Percentiles rank a stretch among this genome's conserved stretches.
These are phyloP conservation scores for Ceratothoa steindachneri DNA, from an alignment of 2,888 invertebrate species.

Conservation along the genomic window DNA sequence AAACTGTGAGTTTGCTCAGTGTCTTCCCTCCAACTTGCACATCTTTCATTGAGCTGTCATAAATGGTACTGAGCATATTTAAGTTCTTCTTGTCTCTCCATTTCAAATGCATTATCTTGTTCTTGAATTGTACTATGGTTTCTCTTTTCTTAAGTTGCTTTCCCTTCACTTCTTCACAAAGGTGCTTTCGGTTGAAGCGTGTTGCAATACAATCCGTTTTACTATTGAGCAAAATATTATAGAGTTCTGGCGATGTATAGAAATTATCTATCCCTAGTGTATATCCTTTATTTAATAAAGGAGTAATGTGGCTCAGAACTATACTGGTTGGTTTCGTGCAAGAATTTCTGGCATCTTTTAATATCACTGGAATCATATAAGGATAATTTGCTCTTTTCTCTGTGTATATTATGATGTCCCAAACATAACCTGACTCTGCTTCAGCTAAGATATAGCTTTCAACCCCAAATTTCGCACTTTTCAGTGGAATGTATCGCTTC, in stretches of 20 bases:
- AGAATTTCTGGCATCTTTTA: not conserved
- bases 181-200: not conserved
- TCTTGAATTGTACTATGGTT: not conserved
- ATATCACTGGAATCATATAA: not conserved
- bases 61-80: too few species aligned
- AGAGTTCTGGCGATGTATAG: not conserved
- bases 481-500: constrained; percentile 25
- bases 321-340: not conserved
- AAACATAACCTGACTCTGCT: not conserved
- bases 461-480: constrained; percentile 18
- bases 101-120: constrained; percentile 8
- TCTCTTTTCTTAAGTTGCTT: constrained; percentile 6
- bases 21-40: not conserved
- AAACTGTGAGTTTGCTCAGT: not conserved
- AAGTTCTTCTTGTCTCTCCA: not conserved
- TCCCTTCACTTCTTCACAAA: not conserved
- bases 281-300: not conserved
- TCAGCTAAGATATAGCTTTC: constrained; percentile 22
- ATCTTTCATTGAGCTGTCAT: not conserved
- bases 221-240: not conserved
- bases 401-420: not conserved
- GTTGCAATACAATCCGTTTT: not conserved
- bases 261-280: not conserved
- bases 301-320: not conserved
- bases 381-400: constrained; percentile 5